Percentiles rank a stretch among this genome's conserved stretches.
Evolutionary conservation across 1,140 invertebrate genomes (phyloP).

Genomic region (Brachystomella parvula): DNA sequence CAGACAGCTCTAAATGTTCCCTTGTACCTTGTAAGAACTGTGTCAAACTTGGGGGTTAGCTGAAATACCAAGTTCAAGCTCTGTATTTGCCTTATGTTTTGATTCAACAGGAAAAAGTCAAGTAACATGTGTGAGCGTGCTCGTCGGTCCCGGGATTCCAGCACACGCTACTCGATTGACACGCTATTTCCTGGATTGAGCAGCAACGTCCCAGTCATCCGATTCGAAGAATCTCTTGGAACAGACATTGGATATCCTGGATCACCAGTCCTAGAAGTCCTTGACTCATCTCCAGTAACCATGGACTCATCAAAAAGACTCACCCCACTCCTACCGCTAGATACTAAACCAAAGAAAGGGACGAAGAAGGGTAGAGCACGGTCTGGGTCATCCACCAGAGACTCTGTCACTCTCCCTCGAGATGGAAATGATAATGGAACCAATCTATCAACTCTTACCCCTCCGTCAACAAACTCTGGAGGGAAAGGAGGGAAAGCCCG

Average conservation of each 20-base stretch:
- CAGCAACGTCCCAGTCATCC: not conserved
- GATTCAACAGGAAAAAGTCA: slow-evolving; percentile 11
- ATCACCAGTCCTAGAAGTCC: not conserved
- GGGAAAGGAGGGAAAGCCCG: too few relatives aligned
- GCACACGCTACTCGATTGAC: slow-evolving; percentile 35
- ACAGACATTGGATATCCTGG: not conserved
- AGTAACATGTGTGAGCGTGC: slow-evolving; percentile 33
- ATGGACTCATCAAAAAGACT: not conserved
- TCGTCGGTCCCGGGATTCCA: slow-evolving; percentile 33
- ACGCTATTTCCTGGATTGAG: slow-evolving; percentile 37
- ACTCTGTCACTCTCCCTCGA: not conserved
- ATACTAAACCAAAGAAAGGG: not conserved
- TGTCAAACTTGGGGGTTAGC: not conserved
- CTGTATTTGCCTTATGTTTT: not conserved
- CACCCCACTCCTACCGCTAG: not conserved
- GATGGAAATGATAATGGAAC: slow-evolving; percentile 4
- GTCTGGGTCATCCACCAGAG: not conserved
- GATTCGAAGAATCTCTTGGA: not conserved
- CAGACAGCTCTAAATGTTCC: not conserved
- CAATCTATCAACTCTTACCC: not conserved
- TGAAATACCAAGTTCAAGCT: not conserved
- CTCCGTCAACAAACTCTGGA: not conserved
- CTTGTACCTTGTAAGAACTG: not conserved
- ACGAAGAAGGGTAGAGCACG: not conserved
- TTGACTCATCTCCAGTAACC: not conserved